Percentiles rank a stretch among this genome's conserved stretches.
phyloP scores from a whole-genome alignment of 2,797 vertebrate genomes.

The Melanotaenia nigrans region DNA sequence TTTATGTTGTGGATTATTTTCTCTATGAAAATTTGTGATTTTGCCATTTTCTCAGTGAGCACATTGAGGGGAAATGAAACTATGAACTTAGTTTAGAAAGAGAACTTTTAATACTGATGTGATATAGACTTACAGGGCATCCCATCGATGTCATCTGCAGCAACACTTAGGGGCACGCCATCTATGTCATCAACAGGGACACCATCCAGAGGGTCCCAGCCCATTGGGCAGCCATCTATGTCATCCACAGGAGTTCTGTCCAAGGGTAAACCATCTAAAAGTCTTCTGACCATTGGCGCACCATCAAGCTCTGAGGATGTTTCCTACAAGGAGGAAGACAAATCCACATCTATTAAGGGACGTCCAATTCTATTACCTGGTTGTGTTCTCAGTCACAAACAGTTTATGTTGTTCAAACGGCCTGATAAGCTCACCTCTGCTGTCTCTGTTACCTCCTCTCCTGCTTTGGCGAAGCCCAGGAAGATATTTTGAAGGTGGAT shows the following conservation, averaged over 20 bases:
- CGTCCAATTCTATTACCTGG: background rate
- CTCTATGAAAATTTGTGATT: background rate
- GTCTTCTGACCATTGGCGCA: constrained; percentile 64
- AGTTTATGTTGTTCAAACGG: background rate
- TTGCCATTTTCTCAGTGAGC: background rate
- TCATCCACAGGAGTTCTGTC: constrained; percentile 72
- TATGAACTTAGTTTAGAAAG: background rate
- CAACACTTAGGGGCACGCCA: constrained; percentile 80
- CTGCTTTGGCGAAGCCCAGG: constrained; percentile 81
- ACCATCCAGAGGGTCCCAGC: constrained; percentile 84
- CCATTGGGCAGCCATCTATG: constrained; percentile 82
- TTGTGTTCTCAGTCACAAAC: background rate
- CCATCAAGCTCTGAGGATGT: constrained; percentile 73
- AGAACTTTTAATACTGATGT: background rate
- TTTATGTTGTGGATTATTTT: background rate
- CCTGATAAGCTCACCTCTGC: constrained; percentile 68
- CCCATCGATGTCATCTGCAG: constrained; percentile 84
- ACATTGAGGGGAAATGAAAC: background rate
- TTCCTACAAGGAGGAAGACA: constrained; percentile 50
- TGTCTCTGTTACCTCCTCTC: constrained; percentile 71
- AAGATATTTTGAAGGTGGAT: constrained; percentile 88
- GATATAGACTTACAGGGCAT: constrained; percentile 79
- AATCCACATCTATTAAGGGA: background rate
- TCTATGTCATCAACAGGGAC: constrained; percentile 84
- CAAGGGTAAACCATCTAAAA: constrained; percentile 68